phyloP scores from a whole-genome alignment of 2,797 vertebrate species.

The Tenualosa thibaudeaui region DNA sequence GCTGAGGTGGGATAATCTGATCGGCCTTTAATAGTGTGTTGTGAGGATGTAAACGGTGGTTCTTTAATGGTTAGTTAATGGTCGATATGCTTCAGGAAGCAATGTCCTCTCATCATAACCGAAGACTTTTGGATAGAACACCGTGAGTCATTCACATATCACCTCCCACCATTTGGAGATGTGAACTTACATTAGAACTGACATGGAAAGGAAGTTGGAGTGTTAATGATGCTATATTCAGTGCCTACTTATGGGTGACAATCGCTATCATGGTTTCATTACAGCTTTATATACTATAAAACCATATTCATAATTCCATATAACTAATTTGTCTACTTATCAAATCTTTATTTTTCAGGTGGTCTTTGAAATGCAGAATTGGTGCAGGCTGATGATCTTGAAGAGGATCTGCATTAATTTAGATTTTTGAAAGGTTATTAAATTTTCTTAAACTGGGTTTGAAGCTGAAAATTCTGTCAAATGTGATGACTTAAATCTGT shows the following conservation, averaged over 20 bases:
- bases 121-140: background rate
- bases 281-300: no score
- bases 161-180: background rate
- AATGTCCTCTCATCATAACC: background rate
- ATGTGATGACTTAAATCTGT: background rate
- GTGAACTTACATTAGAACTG: background rate
- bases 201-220: background rate
- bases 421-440: background rate
- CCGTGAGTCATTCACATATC: background rate
- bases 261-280: no score
- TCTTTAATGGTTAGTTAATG: background rate
- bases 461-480: constrained; percentile 15
- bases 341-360: constrained; percentile 53
- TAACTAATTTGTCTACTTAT: no score
- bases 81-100: background rate
- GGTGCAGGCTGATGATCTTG: background rate
- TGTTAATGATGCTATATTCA: background rate
- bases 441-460: background rate
- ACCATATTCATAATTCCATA: no score
- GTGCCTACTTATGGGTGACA: background rate
- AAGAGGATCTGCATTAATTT: constrained; percentile 12
- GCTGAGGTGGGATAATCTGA: constrained; percentile 11
- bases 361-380: constrained; percentile 48
- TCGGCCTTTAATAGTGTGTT: background rate
- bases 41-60: background rate